Conservation (phyloP, 2,113 vertebrate genomes). For the Solea solea region DNA sequence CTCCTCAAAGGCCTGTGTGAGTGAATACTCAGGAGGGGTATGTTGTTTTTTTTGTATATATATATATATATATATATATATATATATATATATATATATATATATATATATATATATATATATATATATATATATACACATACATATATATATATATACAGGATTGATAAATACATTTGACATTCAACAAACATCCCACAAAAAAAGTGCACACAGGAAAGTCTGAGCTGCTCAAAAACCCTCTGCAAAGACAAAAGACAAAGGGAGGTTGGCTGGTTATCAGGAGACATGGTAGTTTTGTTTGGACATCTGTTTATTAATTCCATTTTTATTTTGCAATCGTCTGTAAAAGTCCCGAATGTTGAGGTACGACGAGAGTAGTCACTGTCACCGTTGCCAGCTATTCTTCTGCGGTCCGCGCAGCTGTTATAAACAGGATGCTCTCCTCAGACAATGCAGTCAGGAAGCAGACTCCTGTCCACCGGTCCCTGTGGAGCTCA, state of each 20-base stretch:
- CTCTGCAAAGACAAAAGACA: slow-evolving; percentile 18
- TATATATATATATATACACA: too few species aligned
- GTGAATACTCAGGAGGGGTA: slow-evolving; percentile 36
- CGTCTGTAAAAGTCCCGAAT: slow-evolving; percentile 26
- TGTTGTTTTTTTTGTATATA: slow-evolving; percentile 21
- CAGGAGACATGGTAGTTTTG: slow-evolving; percentile 28
- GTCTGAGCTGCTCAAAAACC: not conserved
- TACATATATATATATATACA: not conserved
- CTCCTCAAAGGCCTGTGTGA: slow-evolving; percentile 50
- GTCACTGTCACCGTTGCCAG: slow-evolving; percentile 29
- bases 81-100: too few species aligned
- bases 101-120: too few species aligned
- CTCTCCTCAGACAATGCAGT: slow-evolving; percentile 66
- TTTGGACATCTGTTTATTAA: slow-evolving; percentile 55
- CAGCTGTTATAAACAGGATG: slow-evolving; percentile 77
- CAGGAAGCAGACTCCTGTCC: slow-evolving; percentile 62
- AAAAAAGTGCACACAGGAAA: slow-evolving; percentile 18
- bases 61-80: too few species aligned
- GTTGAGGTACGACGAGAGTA: slow-evolving; percentile 13
- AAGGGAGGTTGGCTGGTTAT: slow-evolving; percentile 11
- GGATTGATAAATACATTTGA: slow-evolving; percentile 41
- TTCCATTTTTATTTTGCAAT: slow-evolving; percentile 29
- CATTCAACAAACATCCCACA: slow-evolving; percentile 27
- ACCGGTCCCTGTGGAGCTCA: slow-evolving; percentile 50
- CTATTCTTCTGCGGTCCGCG: slow-evolving; percentile 42